Base-by-base conservation (phyloP, 2,888 invertebrate genomes). In the Dinocampus coccinellae region DNA sequence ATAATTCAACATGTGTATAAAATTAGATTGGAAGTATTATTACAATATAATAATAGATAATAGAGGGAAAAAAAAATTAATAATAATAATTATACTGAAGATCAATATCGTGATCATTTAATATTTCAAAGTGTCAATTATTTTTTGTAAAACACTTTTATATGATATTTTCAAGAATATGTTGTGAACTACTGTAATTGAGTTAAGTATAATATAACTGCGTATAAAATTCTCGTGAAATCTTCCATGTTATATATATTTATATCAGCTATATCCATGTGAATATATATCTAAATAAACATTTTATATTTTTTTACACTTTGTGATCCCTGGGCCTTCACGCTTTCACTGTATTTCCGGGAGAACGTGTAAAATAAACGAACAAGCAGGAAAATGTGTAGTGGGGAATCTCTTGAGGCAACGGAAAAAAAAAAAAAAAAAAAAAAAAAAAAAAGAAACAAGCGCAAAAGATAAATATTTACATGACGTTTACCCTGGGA, bases 251-350 rank as follows among this genome's bases (percentile, higher is more conserved):
- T n/a, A n/a, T n/a, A n/a, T n/a, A n/a, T n/a, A n/a, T n/a, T 66
- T 52, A 39, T 60, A 24, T 60, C 22, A 57, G 13, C 7, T n/a
- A 20, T 55, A 69, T 55, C 36, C 61, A n/a, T 47, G 22, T 47
- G 47, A 16, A n/a, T n/a, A 47, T 36, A 69, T 33, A 47, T 62
- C 62, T 33, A 69, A 69, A 69, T 69, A 69, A 69, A 69, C 62
- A 61, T 69, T 39, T 26, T 62, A 10, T 24, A 13, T 36, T 33
- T 33, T 60, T 66, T 57, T 16, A 61, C 42, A 29, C n/a, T 0
- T 6, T 20, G 29, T 16, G 36, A 52, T 64, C 22, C 16, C 0
- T 0, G 11, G 20, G 52, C 36, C 26, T 62, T 62, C 53, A 62
- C 52, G 68, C 26, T 47, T 52, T 69, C 52, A n/a, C 29, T 39